Conservation (phyloP, 2,113 vertebrate genomes). For the Charadrius vociferus region DNA sequence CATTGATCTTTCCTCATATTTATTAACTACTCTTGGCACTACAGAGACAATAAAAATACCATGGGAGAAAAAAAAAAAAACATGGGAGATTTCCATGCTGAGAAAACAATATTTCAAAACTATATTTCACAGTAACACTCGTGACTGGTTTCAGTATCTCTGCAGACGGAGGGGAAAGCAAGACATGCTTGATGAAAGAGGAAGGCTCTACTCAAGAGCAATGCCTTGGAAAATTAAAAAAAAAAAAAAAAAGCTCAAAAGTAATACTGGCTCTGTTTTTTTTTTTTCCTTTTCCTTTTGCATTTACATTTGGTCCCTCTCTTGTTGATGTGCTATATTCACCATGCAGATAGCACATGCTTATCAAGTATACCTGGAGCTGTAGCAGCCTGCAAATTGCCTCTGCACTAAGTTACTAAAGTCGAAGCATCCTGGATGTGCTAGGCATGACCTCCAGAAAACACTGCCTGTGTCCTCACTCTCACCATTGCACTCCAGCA, state of each 20-base stretch:
- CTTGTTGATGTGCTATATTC: neutral
- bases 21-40: neutral
- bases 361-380: neutral
- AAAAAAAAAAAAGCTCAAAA: neutral
- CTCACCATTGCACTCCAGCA: neutral
- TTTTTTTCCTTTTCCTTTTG: neutral
- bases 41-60: neutral
- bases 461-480: neutral
- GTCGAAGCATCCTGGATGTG: neutral
- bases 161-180: neutral
- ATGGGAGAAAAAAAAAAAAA: neutral
- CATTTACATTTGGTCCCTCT: neutral
- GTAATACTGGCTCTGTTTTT: neutral
- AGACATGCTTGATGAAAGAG: neutral
- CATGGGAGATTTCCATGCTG: neutral
- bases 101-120: neutral
- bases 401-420: neutral
- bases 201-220: neutral
- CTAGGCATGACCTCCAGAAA: neutral
- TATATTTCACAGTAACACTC: neutral
- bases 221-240: neutral
- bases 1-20: neutral
- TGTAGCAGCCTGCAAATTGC: neutral
- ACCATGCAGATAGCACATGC: accelerated
- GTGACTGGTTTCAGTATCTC: neutral